These are phyloP conservation scores for Bradynema listronoti DNA, from an alignment of 1,140 invertebrate genomes.

Conservation along the genomic window DNA sequence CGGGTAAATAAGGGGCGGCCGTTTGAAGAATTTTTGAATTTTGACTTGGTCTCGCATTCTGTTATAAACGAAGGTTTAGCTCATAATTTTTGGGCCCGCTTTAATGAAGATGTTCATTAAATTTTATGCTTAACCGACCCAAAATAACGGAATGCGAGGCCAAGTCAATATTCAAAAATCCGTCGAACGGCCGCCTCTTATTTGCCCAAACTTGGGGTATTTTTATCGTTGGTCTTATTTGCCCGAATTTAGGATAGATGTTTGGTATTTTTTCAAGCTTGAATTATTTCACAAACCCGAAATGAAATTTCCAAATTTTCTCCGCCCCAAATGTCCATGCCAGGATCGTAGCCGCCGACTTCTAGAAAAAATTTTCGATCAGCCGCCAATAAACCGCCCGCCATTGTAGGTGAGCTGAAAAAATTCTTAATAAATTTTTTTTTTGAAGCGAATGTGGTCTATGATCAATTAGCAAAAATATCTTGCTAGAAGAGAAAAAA, in stretches of 20 bases:
- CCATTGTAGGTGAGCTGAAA: conserved; percentile 98
- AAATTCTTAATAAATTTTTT: too few species aligned
- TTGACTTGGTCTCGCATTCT: neutral
- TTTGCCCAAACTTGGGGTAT: neutral
- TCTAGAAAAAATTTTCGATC: conserved; percentile 93
- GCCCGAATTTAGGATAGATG: neutral
- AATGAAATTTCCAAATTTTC: conserved; percentile 99
- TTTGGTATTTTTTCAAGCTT: too few species aligned
- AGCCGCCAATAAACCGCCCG: conserved; percentile 94
- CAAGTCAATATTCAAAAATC: too few species aligned
- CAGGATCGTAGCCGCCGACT: conserved; percentile 89
- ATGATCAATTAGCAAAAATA: too few species aligned
- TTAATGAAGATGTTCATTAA: too few species aligned
- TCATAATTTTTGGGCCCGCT: neutral
- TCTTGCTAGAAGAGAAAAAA: too few species aligned
- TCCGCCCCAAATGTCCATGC: conserved; percentile 99
- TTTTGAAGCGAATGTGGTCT: too few species aligned
- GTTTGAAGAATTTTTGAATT: too few species aligned
- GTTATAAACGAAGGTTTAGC: neutral
- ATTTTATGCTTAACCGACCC: too few species aligned
- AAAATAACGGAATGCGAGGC: too few species aligned
- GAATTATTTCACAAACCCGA: conserved; percentile 68
- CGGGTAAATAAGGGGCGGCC: too few species aligned
- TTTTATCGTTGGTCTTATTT: neutral
- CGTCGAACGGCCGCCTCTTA: too few species aligned